These are phyloP conservation scores for Mugil cephalus DNA, from an alignment of 2,113 vertebrate genomes.

Conservation along the genomic window DNA sequence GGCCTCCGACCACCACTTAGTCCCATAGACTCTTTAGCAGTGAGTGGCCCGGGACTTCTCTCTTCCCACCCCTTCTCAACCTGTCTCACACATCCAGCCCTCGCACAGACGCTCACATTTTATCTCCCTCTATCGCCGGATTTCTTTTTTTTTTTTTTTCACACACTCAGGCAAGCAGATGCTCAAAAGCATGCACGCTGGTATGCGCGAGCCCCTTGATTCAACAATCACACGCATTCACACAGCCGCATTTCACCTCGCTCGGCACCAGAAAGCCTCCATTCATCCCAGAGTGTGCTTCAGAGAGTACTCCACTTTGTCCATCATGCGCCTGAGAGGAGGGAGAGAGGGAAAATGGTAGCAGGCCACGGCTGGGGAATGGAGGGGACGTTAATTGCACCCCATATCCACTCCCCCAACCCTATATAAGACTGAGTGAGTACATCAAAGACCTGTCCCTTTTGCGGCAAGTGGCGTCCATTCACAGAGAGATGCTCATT, in stretches of 20 bases:
- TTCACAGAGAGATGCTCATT: conserved; percentile 62
- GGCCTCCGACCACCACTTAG: conserved; percentile 38
- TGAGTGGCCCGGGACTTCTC: conserved; percentile 35
- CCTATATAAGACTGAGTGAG: conserved; percentile 36
- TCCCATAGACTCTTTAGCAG: conserved; percentile 55
- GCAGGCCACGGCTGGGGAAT: conserved; percentile 23
- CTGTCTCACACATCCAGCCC: conserved; percentile 23
- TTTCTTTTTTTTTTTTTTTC: conserved; percentile 48
- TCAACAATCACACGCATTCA: conserved; percentile 53
- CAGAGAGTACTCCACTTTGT: conserved; percentile 64
- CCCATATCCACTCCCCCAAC: conserved; percentile 21
- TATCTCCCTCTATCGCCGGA: conserved; percentile 37
- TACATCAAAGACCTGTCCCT: conserved; percentile 58
- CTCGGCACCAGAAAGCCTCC: conserved; percentile 64
- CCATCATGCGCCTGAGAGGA: conserved; percentile 54
- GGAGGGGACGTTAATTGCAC: conserved; percentile 70
- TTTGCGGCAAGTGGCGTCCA: conserved; percentile 48
- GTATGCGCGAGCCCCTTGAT: conserved; percentile 44
- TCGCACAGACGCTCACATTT: conserved; percentile 29
- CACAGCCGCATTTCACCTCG: conserved; percentile 49
- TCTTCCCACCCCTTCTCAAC: conserved; percentile 48
- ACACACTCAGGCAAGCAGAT: conserved; percentile 52
- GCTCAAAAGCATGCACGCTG: conserved; percentile 44
- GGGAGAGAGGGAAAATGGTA: conserved; percentile 38
- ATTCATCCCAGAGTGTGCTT: conserved; percentile 72